phyloP scores from a whole-genome alignment of 2,113 vertebrate species.

The Centropus bengalensis region DNA sequence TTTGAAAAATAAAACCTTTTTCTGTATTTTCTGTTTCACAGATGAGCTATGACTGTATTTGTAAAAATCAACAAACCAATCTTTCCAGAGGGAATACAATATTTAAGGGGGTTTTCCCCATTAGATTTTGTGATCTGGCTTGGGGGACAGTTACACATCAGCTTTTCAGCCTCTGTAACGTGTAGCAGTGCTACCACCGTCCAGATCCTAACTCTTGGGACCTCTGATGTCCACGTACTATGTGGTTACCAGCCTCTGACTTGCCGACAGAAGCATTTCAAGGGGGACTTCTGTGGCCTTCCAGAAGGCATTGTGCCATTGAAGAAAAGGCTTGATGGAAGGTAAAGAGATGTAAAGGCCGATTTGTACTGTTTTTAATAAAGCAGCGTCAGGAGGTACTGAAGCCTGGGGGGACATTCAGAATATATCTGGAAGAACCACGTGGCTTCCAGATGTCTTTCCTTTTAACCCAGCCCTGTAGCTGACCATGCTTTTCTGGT shows the following conservation, averaged over 20 bases:
- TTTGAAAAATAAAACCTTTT: background rate
- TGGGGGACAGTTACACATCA: background rate
- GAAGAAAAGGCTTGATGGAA: background rate
- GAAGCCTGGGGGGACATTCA: background rate
- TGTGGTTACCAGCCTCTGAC: accelerated
- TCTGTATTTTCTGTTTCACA: background rate
- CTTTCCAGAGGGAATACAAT: background rate
- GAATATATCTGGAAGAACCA: background rate
- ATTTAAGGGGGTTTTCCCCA: background rate
- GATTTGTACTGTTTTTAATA: constrained; percentile 3
- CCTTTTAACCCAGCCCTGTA: constrained; percentile 17
- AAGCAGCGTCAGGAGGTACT: background rate
- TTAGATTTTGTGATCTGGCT: background rate
- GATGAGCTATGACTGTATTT: background rate
- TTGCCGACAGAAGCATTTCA: background rate
- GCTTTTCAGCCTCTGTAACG: background rate
- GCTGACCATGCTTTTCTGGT: constrained; percentile 3
- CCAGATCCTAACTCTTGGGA: background rate
- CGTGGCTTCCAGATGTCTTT: constrained; percentile 42
- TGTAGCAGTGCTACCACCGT: background rate
- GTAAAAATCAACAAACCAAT: background rate
- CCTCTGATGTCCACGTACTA: background rate
- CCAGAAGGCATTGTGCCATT: background rate
- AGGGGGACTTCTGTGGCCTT: background rate
- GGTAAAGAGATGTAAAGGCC: background rate